Evolutionary conservation across 2,113 vertebrate genomes (phyloP), one percentile per base, ranked within the genome.

Genomic region (Cebidichthys violaceus): DNA sequence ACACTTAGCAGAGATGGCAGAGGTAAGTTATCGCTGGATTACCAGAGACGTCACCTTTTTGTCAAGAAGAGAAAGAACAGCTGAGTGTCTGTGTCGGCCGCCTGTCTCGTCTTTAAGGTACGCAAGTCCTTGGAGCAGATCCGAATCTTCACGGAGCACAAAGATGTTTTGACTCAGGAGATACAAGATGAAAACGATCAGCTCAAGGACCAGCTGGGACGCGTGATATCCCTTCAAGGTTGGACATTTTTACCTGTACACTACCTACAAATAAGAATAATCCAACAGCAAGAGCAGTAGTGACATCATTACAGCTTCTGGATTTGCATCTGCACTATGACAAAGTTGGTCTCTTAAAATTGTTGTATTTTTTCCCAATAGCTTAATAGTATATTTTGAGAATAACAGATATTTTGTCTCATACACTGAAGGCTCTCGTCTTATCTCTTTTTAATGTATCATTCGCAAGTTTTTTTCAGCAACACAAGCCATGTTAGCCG

Each of bases 181-280:
- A 94, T 83, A 14, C 94, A 96, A 81, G 94, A 90, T n/a, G 95
- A 97, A 83, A 97, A 95, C 0, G 86, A 96, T 45, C 90, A 93
- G 27, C 94, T 97, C 35, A 92, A 86, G 75, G 64, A 81, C 4
- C 91, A 95, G 76, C 89, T 97, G 70, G 81, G 24, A 4, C 89
- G 45, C 10, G 77, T 96, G 11, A 88, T 88, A 59, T 88, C 93
- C 50, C 90, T 96, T 68, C 95, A 95, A 88, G 96, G 96, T 96
- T n/a, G 15, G 88, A 80, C 35, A 43, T 68, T n/a, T 68, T 75
- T 24, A 67, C 35, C 27, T 47, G 1, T 43, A 55, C 3, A 47
- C 20, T 15, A 71, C 15, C 18, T 52, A 75, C 4, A 73, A 37
- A 29, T 57, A 14, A n/a, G 2, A 61, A 33, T 29, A 59, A 29